Base-by-base conservation (phyloP, 2,888 invertebrate species). In the Alloplasta piceator region DNA sequence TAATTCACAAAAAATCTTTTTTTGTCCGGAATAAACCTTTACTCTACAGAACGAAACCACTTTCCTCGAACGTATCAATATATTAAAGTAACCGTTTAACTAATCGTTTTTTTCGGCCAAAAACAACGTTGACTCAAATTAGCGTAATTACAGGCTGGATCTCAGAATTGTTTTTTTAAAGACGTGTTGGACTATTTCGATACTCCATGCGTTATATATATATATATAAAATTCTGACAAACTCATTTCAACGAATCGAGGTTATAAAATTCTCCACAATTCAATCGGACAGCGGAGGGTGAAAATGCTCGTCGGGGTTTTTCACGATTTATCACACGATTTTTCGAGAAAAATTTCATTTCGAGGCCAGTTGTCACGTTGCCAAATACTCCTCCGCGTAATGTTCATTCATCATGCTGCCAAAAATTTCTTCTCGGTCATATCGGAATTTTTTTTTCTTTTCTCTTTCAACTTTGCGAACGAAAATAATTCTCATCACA, bases 371-470 rank as follows among this genome's bases (percentile, higher is more conserved):
- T 84, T 88, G 89, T 88, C 85, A 77, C 81, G 83, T 82, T 89
- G 90, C 88, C 89, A 90, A 90, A 87, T 86, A 85, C 82, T 83
- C 76, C n/a, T n/a, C 82, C 58, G 76, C 85, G 86, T 87, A 86
- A 85, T 85, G 83, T 86, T 87, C 89, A 87, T 89, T 90, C 88
- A 88, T 70, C 76, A 14, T 50, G 39, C 43, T 68, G 52, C 58
- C 48, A 36, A 61, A 26, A 26, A 58, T 78, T 48, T 73, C 52
- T 48, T 73, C 52, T 26, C 71, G 7, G 67, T 55, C 41, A 55
- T 36, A 7, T 64, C 36, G 10, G 5, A 64, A 43, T n/a, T 66
- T 56, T 48, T 10, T 58, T 74, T 39, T 60, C 14, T 46, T 70
- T 78, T 81, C n/a, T 58, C 56, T 52, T 26, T 74, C 38, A 50